Conservation (phyloP, 2,113 vertebrate species). For the Melanostigma gelatinosum region DNA sequence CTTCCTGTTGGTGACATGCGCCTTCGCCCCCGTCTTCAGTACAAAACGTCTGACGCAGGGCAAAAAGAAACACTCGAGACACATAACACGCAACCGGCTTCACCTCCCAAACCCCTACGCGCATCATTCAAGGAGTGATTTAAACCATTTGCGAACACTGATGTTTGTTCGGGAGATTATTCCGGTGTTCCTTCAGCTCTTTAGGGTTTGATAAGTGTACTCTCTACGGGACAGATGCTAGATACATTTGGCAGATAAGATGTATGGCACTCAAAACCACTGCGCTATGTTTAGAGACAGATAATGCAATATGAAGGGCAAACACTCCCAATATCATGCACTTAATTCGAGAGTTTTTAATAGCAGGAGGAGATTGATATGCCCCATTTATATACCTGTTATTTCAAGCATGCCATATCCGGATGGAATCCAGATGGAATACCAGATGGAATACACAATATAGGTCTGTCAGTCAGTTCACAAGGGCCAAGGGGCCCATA, state of each 20-base stretch:
- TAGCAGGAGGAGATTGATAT: neutral
- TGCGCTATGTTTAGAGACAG: neutral
- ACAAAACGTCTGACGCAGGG: neutral
- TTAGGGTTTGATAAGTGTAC: neutral
- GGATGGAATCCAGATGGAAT: neutral
- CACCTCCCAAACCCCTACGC: neutral
- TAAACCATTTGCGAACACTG: neutral
- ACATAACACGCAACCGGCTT: neutral
- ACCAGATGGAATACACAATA: neutral
- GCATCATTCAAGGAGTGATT: slow-evolving; percentile 8
- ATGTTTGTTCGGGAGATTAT: slow-evolving; percentile 20
- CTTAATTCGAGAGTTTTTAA: neutral
- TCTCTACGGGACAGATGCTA: neutral
- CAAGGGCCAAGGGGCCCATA: neutral
- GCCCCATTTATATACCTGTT: neutral
- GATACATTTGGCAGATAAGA: neutral
- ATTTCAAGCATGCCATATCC: neutral
- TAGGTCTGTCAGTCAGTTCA: neutral
- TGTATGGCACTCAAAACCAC: neutral
- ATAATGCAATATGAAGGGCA: neutral
- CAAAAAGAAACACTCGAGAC: neutral
- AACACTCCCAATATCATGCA: neutral
- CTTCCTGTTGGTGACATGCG: neutral
- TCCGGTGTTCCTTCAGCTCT: neutral
- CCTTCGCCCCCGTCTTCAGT: neutral